Evolutionary conservation across 2,797 vertebrate species (phyloP), one percentile per base, ranked within the genome.

Genomic region (Halcyon badia): DNA sequence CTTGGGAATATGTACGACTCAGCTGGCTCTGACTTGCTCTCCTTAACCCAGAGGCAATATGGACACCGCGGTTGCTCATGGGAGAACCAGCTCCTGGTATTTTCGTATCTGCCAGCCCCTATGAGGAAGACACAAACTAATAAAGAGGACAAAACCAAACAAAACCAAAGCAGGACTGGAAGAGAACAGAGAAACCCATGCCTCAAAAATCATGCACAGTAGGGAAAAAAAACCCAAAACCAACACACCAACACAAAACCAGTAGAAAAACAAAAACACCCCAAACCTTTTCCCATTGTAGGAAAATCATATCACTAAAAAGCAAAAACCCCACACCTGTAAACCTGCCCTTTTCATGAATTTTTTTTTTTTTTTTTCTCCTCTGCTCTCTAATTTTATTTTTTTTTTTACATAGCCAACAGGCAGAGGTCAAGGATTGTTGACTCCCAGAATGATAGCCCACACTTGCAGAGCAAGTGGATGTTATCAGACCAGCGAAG

Each of bases 61-160:
- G 95, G 87, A 95, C 94, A 25, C 98, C 98, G 22, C 78, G 96
- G 39, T 98, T 98, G 84, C 98, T 99, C 35, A 95, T 87, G 20
- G 97, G 98, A 11, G 98, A 98, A 35, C 97, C 97, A 41, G 95
- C 82, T 69, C 94, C 90, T 3, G 98, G 96, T 22, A 99, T 98
- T 98, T 99, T 99, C 3, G 99, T 99, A 82, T 99, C 99, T 3
- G 97, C 89, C 80, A 99, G 85, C 75, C 99, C 99, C 99, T 99
- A 94, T 5, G n/a, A 96, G 80, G 54, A 71, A 81, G 95, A 56
- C 5, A 42, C 16, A 88, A 91, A 54, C 5, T 26, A 65, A 13
- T 48, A 52, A 62, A 39, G 35, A 33, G 30, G 72, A 37, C 6
- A 72, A 65, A 94, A 90, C 4, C 7, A 72, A 94, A 37, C 6